A percentile compares a stretch with the other conserved stretches of the same genome.
phyloP scores from a whole-genome alignment of 2,888 invertebrate genomes.

The Glaucopsyche alexis region DNA sequence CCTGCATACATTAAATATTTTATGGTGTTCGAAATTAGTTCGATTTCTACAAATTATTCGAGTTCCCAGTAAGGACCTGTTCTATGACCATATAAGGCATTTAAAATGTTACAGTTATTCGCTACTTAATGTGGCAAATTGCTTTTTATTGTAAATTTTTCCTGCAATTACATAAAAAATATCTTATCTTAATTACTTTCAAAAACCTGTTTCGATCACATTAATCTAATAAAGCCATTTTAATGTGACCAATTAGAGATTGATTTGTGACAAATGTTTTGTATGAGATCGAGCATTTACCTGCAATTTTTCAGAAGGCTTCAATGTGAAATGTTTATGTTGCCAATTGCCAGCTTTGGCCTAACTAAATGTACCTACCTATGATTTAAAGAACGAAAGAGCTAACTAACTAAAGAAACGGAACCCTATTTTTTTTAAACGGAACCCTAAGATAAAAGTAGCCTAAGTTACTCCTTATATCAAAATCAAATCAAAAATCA shows the following conservation, averaged over 20 bases:
- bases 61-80: constrained; percentile 5
- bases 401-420: no score
- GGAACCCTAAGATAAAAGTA: no score
- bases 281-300: not conserved
- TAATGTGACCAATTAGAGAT: not conserved
- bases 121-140: constrained; percentile 7
- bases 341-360: no score
- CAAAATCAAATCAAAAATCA: no score
- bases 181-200: constrained; percentile 2
- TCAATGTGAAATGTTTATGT: no score
- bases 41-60: not conserved
- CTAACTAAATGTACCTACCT: no score
- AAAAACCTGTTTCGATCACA: not conserved
- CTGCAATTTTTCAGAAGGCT: no score
- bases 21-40: not conserved
- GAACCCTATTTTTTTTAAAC: no score
- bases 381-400: no score
- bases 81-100: not conserved
- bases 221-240: constrained; percentile 3
- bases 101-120: not conserved
- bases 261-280: not conserved
- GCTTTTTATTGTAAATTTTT: constrained; percentile 14
- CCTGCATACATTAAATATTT: not conserved
- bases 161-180: not conserved
- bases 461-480: no score